Base-by-base conservation (phyloP, 2,797 vertebrate genomes). In the Tokudaia muenninki region DNA sequence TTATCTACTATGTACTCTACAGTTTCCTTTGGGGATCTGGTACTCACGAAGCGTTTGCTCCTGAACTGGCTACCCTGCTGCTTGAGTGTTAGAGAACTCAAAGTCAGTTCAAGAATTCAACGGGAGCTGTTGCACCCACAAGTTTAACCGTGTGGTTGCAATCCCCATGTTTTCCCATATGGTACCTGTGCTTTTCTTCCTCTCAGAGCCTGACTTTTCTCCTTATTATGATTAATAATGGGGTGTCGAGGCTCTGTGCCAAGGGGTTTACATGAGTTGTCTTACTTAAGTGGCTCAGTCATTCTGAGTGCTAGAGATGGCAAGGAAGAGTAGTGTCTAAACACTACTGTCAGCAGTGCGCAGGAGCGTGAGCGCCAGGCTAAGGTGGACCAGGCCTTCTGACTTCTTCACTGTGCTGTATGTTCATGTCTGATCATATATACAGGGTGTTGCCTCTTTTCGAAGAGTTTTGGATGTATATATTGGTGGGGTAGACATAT, bases 161-260 rank as follows among this genome's bases (percentile, higher is more conserved):
- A 65, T 59, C 61, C 63, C 90, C 50, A 2, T 92, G 44, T 77
- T 94, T 96, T 86, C 11, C 63, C 63, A 65, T 31, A 31, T 65
- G 11, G 61, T 65, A 70, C 59, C 90, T 67, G 3, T 93, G 37
- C 77, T 94, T 96, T 82, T 55, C 57, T 78, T 94, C 92, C 86
- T 61, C 67, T 21, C 24, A 70, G 67, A 84, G 80, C 80, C n/a
- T 50, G 77, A 79, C 26, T 96, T 97, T 94, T 90, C 83, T 95
- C 41, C 55, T 77, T 75, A 47, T 80, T 72, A 79, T 95, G 86
- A 87, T 86, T 93, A 93, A 74, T 77, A 88, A 74, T 55, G 77
- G n/a, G 75, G 2, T 87, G 78, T 84, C 50, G 26, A 94, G 81
- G 57, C 3, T 50, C 44, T 44, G 4, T 80, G 78, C 24, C 57